phyloP scores from a whole-genome alignment of 2,113 vertebrate species.

The Galbula dea region DNA sequence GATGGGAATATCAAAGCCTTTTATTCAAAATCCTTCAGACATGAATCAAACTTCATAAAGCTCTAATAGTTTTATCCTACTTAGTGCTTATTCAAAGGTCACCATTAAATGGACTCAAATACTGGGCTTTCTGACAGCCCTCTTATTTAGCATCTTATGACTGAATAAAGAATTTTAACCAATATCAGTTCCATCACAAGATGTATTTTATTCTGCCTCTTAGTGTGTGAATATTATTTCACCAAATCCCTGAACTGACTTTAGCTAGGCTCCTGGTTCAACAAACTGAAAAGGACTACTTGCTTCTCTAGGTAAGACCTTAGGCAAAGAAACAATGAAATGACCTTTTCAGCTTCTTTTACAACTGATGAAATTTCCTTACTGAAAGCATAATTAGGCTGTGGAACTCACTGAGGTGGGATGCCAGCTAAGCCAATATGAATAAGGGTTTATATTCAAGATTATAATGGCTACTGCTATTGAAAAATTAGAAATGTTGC shows the following conservation, averaged over 20 bases:
- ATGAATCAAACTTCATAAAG: neutral
- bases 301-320: neutral
- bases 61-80: neutral
- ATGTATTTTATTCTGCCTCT: neutral
- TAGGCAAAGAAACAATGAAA: constrained; percentile 4
- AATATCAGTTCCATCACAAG: neutral
- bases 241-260: neutral
- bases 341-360: neutral
- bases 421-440: neutral
- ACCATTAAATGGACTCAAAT: neutral
- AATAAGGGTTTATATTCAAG: neutral
- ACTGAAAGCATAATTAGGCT: neutral
- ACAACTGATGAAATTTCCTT: neutral
- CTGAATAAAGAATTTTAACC: neutral
- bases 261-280: neutral
- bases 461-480: neutral
- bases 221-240: neutral
- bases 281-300: neutral
- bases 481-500: neutral
- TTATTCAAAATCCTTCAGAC: neutral
- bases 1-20: neutral
- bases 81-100: neutral
- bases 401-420: neutral
- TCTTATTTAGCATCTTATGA: neutral
- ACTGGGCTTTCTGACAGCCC: neutral